Base-by-base conservation (phyloP, 2,888 invertebrate genomes). In the Dione juno region DNA sequence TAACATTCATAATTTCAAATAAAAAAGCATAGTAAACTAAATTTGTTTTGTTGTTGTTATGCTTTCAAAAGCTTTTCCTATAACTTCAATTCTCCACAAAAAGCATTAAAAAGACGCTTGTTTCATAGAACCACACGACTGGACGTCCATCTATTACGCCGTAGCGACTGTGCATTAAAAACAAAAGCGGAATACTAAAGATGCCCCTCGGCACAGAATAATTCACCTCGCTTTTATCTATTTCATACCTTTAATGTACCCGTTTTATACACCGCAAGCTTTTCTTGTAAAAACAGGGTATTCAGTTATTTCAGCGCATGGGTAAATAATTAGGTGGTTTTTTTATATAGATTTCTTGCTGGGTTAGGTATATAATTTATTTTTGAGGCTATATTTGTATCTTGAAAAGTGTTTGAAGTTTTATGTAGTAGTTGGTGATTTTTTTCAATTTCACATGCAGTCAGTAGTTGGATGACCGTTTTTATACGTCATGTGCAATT, bases 211-310 rank as follows among this genome's bases (percentile, higher is more conserved):
- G 65, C 69, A 57, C 28, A 54, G 57, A 66, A 61, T 59, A 53
- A 69, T 69, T 72, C 61, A 69, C 69, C 66, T 66, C 61, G 63
- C 54, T 63, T 66, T 59, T 67, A 48, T 57, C 54, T 67, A 48
- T 68, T 72, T 43, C 66, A 61, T 72, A 66, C 66, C 69, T 53
- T 54, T 54, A 70, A 45, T 70, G 61, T 67, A 48, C 61, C 41
- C 59, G 48, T 54, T 66, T 66, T 58, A 70, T 70, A 54, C 35
- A 16, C 67, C 67, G 28, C 63, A 48, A 19, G 50, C 50, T 50
- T 21, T 10, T 9, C 37, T 64, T 52, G 37, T 40, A 52, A 40
- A 64, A 40, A 64, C 37, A 64, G 21, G 19, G 52, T 37, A 14
- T 64, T 64, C 50, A 64, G 50, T 52, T 19, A 50, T 64, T 48